Evolutionary conservation across 2,888 invertebrate species (phyloP).

Genomic region (Brachyopa scutellaris): DNA sequence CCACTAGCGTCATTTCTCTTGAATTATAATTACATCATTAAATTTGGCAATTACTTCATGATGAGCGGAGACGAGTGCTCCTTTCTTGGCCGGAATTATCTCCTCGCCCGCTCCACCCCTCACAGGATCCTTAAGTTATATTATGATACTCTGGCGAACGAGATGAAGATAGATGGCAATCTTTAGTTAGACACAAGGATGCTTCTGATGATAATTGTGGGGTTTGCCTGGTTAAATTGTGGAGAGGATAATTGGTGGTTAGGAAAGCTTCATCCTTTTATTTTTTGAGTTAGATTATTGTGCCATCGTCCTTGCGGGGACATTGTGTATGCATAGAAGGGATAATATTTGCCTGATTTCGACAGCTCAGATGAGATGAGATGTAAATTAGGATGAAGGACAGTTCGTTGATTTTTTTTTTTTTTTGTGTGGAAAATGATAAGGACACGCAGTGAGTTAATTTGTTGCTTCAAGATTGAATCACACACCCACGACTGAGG

Average conservation of each 20-base stretch:
- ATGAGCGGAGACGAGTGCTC: slow-evolving; percentile 41
- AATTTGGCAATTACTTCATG: slow-evolving; percentile 65
- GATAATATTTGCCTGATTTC: neutral
- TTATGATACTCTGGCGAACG: slow-evolving; percentile 33
- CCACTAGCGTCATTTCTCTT: slow-evolving; percentile 16
- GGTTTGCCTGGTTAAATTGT: neutral
- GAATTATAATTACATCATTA: slow-evolving; percentile 67
- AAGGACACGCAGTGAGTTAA: slow-evolving; percentile 20
- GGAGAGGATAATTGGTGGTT: slow-evolving; percentile 22
- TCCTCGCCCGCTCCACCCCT: neutral
- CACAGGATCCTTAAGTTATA: slow-evolving; percentile 37
- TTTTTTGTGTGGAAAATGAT: neutral
- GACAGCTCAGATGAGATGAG: neutral
- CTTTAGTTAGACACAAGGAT: neutral
- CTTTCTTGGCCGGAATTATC: neutral
- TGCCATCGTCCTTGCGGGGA: neutral
- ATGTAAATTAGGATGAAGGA: slow-evolving; percentile 32
- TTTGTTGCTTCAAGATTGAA: slow-evolving; percentile 9
- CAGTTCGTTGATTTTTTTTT: neutral
- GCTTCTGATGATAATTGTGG: neutral
- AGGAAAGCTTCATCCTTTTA: too few species aligned
- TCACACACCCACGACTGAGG: neutral
- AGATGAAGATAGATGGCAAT: slow-evolving; percentile 25
- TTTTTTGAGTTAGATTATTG: neutral
- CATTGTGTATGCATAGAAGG: neutral